These are phyloP conservation scores for Rhinopithecus roxellana DNA, from an alignment of 2,113 vertebrate species.

Conservation along the genomic window DNA sequence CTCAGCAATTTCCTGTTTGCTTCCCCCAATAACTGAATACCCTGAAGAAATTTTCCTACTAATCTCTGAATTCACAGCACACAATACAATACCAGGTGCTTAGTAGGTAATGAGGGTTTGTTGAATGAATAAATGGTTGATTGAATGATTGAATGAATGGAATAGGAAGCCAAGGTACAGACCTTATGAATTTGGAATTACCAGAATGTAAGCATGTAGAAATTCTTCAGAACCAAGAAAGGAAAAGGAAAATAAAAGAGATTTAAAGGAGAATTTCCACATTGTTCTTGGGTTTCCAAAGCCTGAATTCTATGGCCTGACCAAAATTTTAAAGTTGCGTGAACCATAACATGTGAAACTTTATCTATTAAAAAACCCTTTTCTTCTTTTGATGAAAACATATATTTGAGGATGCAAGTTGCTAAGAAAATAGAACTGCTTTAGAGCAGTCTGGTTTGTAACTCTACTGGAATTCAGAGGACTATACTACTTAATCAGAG, in stretches of 20 bases:
- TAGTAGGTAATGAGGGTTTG: not conserved
- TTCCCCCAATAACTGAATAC: not conserved
- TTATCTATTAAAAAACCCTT: not conserved
- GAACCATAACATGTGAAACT: conserved; percentile 17
- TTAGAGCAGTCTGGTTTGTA: not conserved
- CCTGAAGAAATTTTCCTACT: not conserved
- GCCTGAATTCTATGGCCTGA: conserved; percentile 34
- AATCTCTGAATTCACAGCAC: not conserved
- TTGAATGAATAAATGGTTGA: not conserved
- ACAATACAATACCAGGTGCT: not conserved
- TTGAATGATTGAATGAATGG: not conserved
- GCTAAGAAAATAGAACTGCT: conserved; percentile 40
- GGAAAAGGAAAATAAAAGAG: not conserved
- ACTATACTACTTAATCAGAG: not conserved
- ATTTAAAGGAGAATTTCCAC: conserved; percentile 46
- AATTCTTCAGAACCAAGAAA: conserved; percentile 2
- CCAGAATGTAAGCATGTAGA: not conserved
- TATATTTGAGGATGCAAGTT: conserved; percentile 37
- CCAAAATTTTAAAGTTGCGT: conserved; percentile 42
- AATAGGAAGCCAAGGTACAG: not conserved
- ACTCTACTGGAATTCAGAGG: not conserved
- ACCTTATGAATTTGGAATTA: not conserved
- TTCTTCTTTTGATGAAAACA: conserved; percentile 43
- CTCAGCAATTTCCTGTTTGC: not conserved
- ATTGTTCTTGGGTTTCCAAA: conserved; percentile 47